These are phyloP conservation scores for Trematocara macrostoma DNA, from an alignment of 2,113 vertebrate genomes.

Conservation along the genomic window DNA sequence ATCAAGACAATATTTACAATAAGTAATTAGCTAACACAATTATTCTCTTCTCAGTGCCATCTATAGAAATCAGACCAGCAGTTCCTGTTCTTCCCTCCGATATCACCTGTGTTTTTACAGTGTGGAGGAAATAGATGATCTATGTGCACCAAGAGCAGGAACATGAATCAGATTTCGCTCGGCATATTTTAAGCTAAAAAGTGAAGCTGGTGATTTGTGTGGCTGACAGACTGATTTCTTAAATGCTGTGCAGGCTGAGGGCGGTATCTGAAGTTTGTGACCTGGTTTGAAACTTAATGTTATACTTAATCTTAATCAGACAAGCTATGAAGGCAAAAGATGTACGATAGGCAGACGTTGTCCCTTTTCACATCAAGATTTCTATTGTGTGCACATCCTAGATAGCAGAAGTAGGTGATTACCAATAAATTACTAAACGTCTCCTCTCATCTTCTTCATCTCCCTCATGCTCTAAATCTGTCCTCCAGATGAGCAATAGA, in stretches of 20 bases:
- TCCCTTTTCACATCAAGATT: background rate
- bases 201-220: background rate
- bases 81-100: background rate
- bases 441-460: background rate
- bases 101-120: background rate
- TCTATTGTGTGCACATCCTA: background rate
- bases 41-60: background rate
- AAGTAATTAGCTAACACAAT: background rate
- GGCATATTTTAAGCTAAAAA: background rate
- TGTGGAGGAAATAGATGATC: background rate
- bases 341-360: background rate
- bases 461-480: background rate
- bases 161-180: background rate
- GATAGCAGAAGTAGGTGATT: background rate
- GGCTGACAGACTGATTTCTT: background rate
- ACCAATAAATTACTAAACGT: background rate
- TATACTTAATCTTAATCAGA: background rate
- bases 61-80: background rate
- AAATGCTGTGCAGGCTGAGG: background rate
- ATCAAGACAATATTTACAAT: background rate
- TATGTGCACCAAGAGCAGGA: background rate
- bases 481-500: background rate
- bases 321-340: background rate
- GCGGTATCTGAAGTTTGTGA: background rate
- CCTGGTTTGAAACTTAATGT: background rate